Evolutionary conservation across 2,113 vertebrate genomes (phyloP), one percentile per base, ranked within the genome.

Genomic region (Saimiri boliviensis): DNA sequence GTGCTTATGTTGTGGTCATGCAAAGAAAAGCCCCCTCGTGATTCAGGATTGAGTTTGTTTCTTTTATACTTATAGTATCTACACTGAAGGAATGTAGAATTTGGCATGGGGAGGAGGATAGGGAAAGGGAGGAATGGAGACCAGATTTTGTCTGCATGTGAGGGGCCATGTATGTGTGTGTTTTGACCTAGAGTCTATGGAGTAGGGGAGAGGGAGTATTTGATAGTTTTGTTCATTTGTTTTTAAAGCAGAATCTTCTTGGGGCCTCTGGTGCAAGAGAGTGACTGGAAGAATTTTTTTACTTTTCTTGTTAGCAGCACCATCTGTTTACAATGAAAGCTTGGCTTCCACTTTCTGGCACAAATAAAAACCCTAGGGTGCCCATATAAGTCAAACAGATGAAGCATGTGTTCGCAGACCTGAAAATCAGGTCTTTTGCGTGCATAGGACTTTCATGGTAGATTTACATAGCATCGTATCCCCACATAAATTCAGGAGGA

Each of bases 271-370:
- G 87, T 93, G 42, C 37, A 12, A 23, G 92, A 89, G 11, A 97
- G 89, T 14, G 49, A 66, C 92, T 95, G 94, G 77, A 97, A 95
- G 96, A 92, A 89, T 86, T 60, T 95, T 95, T 93, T 96, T 96
- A 54, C 54, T 98, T 81, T 82, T 60, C 88, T 95, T 91, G 95
- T 94, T 94, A 97, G 58, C 94, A 95, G 84, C 49, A 83, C 56
- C 95, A 97, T 97, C 94, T 98, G 96, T 98, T 98, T 96, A 95
- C 79, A 98, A 63, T 97, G 94, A 97, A 98, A 97, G 86, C 52
- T 90, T 74, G 63, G 97, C 96, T 98, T 97, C 90, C 14, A 95
- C 76, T 90, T 91, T 92, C 74, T 87, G 95, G 73, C 40, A 32
- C 83, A 91, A 56, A 84, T 60, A 86, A 89, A 98, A 94, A 82